A percentile compares a stretch with the other conserved stretches of the same genome.
Conservation (phyloP, 2,888 invertebrate genomes). For the Pyrrhosoma nymphula region DNA sequence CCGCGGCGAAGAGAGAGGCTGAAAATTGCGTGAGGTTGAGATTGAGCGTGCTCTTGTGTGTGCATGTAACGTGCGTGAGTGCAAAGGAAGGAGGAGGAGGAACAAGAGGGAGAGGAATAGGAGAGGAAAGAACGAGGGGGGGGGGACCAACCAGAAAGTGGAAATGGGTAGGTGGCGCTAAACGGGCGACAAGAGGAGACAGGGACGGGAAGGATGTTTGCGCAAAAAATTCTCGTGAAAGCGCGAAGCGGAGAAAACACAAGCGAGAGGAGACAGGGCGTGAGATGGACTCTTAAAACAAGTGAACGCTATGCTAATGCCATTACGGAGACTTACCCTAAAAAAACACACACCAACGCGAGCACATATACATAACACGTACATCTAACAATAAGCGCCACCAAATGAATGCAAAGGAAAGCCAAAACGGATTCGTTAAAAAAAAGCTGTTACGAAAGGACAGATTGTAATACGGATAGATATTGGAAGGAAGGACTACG, state of each 20-base stretch:
- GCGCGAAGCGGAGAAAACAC: neutral
- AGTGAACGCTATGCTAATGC: conserved; percentile 3
- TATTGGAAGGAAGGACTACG: no score
- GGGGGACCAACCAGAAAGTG: neutral
- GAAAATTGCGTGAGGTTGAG: neutral
- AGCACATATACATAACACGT: neutral
- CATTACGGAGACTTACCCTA: neutral
- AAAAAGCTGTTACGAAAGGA: no score
- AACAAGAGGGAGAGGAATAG: neutral
- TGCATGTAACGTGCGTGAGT: neutral
- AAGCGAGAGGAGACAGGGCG: neutral
- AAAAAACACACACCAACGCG: neutral
- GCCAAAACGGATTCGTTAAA: no score
- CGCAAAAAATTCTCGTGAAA: conserved; percentile 37
- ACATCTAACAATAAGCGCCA: neutral
- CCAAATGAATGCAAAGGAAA: no score
- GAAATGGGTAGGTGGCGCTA: neutral
- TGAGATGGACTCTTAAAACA: neutral
- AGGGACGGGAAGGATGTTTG: conserved; percentile 13
- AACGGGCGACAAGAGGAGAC: neutral
- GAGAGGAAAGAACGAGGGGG: neutral
- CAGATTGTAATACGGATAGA: no score
- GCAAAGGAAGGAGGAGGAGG: neutral
- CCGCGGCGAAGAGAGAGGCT: neutral
- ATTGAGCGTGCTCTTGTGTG: neutral